Base-by-base conservation (phyloP, 2,113 vertebrate species). In the Cottus gobio region DNA sequence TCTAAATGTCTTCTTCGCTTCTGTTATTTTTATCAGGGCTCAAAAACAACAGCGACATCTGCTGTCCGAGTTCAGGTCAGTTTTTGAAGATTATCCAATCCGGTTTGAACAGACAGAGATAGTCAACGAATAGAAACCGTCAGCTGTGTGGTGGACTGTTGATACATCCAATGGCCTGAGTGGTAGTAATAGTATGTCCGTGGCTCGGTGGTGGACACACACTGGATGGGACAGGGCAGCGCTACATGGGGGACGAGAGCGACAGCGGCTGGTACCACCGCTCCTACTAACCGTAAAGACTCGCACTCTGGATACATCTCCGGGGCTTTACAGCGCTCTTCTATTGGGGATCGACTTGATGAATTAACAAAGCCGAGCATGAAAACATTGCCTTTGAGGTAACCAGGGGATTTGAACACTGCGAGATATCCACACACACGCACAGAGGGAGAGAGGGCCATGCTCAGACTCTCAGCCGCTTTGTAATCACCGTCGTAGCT, bases 101-200 rank as follows among this genome's bases (percentile, higher is more conserved):
- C 76, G 34, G 64, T 66, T 50, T 65, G 74, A 85, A 70, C 71
- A 83, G 84, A 62, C 84, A n/a, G 83, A 13, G 46, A 61, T 3
- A 3, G 31, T 60, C 31, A 75, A 75, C 94, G 42, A 94, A 93
- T 93, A 34, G 85, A 42, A 74, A 75, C 10, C 34, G 73, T 50
- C 16, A 0, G 30, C 64, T 20, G 58, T 10, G 44, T 85, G 60
- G 79, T 82, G 86, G 89, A 89, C 85, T 81, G 85, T 5, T 30
- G 34, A 11, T 60, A 22, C 84, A n/a, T 44, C 93, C 93, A 95
- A 94, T 94, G 75, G 76, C 4, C 37, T 57, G 68, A 44, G 37
- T 30, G 83, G 56, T 78, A 54, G 48, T 79, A 71, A 52, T 10
- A 75, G 71, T 79, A 20, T 34, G 68, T 79, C 77, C 70, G 73